phyloP scores from a whole-genome alignment of 1,140 invertebrate genomes.

The Trichonephila clavata region DNA sequence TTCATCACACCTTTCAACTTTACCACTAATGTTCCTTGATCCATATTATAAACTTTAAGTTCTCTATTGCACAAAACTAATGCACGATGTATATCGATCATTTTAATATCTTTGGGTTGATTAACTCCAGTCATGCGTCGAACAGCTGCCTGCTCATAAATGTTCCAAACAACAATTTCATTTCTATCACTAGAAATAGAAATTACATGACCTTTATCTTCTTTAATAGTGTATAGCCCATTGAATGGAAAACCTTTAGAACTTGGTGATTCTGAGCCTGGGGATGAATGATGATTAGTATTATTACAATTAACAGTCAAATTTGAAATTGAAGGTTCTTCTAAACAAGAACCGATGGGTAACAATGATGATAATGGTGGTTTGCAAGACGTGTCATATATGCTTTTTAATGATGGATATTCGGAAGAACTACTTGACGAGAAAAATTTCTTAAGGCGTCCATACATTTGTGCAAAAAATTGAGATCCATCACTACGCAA shows the following conservation, averaged over 20 bases:
- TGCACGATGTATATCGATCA: conserved; percentile 85
- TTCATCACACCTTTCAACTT: conserved; percentile 93
- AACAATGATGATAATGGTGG: conserved; percentile 75
- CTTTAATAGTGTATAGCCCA: conserved; percentile 79
- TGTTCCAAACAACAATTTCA: conserved; percentile 89
- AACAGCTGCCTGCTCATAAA: conserved; percentile 83
- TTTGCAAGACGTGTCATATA: conserved; percentile 79
- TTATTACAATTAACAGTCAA: conserved; percentile 45
- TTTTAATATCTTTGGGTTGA: conserved; percentile 81
- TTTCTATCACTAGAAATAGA: conserved; percentile 87
- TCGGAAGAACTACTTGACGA: conserved; percentile 81
- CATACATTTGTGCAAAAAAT: conserved; percentile 86
- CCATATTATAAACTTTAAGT: conserved; percentile 89
- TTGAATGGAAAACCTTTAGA: conserved; percentile 62
- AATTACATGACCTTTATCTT: conserved; percentile 85
- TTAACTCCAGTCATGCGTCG: conserved; percentile 84
- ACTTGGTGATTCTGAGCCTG: conserved; percentile 29
- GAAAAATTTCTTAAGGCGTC: conserved; percentile 81
- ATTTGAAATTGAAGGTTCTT: conserved; percentile 49
- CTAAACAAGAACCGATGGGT: conserved; percentile 76
- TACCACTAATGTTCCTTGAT: conserved; percentile 86
- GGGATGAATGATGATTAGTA: conserved; percentile 46
- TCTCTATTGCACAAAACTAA: conserved; percentile 91
- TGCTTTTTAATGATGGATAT: conserved; percentile 80
- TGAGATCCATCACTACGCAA: conserved; percentile 88